Base-by-base conservation (phyloP, 1,140 invertebrate species). In the Monochamus saltuarius region DNA sequence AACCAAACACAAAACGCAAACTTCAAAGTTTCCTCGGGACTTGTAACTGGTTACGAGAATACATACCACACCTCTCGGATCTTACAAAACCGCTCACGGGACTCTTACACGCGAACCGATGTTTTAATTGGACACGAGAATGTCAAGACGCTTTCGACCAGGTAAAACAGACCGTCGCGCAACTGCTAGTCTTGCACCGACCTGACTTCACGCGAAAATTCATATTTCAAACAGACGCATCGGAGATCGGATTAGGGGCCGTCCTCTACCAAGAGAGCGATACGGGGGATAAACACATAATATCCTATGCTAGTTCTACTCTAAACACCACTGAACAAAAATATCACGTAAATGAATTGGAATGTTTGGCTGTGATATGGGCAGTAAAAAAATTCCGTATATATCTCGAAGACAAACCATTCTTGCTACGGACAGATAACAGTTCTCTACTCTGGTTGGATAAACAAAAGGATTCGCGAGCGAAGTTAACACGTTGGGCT, bases 361-460 rank as follows among this genome's bases (percentile, higher is more conserved):
- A 68, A 39, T 64, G 58, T 19, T 53, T 62, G 7, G 73, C 73
- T 0, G 42, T 73, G 0, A 42, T 76, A 0, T 75, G 74, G 73
- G 72, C 68, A 0, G 58, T 76, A 7, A 68, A 70, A 38, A 54
- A 49, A 8, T 77, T 68, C 49, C 52, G 64, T 8, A 63, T 36
- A 1, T 73, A 72, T 49, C 59, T 76, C 9, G 70, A n/a, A n/a
- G n/a, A n/a, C n/a, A n/a, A 75, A 36, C 59, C 37, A 2, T 76
- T 76, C 55, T 65, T 36, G 0, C 58, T 77, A 1, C 13, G 50
- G 10, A 75, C 71, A 0, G 67, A 72, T 56, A 71, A 62, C 36
- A 16, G 45, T 3, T 64, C 62, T 0, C 52, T 74, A 0, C 51
- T 36, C 0, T 75, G 73, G 71, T 60, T 75, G 1, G 0, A 67